Base-by-base conservation (phyloP, 1,140 invertebrate species). In the Kradibia gibbosae region DNA sequence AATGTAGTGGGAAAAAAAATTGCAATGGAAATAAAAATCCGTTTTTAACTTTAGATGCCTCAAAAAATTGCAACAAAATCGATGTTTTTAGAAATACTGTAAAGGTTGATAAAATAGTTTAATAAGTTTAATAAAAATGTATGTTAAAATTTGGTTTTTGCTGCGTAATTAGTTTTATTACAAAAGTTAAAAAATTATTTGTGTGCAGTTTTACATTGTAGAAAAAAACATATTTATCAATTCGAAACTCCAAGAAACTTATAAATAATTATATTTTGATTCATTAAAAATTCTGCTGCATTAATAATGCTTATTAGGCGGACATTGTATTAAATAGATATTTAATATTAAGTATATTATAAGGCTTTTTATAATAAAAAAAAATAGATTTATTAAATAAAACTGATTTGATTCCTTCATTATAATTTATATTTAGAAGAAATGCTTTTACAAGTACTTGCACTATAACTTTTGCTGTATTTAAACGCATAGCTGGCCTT, bases 171-270 rank as follows among this genome's bases (percentile, higher is more conserved):
- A n/a, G n/a, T n/a, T n/a, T n/a, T n/a, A n/a, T n/a, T n/a, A n/a
- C n/a, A n/a, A n/a, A n/a, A n/a, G n/a, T n/a, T n/a, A n/a, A n/a
- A 17, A 36, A 65, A 3, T 17, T 48, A 20, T 65, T 65, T 65
- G n/a, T 36, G 1, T 65, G n/a, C 11, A 67, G 22, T n/a, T 39
- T 65, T 36, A 20, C 3, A 2, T 17, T 7, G 13, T 36, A 36
- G 13, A 10, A 62, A 62, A 5, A 31, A 22, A 25, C 8, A 36
- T 1, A 65, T 55, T 74, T 34, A 25, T 39, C 31, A 25, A 60
- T 42, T 76, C 34, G 74, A 76, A 76, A 62, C 74, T 76, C 39
- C 34, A 62, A 31, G n/a, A 42, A 71, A 48, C 17, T 50, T 50
- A 55, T 0, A 25, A 55, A n/a, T n/a, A 36, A 55, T 1, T 75